These are phyloP conservation scores for Dendrocincla fuliginosa DNA, from an alignment of 2,797 vertebrate species.

Conservation along the genomic window DNA sequence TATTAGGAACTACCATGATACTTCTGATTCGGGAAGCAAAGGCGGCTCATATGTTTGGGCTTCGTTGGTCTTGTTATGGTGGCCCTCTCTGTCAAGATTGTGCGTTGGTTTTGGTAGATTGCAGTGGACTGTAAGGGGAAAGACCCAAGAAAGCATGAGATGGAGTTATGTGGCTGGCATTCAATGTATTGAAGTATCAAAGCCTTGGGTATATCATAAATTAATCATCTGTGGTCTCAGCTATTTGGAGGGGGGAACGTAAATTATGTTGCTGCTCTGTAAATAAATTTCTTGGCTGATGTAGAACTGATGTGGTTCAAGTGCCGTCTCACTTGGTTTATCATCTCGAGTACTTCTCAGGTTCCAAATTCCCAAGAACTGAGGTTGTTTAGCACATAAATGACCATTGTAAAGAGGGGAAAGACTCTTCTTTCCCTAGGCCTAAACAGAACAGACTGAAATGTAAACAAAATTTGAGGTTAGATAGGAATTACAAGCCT, in stretches of 20 bases:
- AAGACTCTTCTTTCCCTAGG: neutral
- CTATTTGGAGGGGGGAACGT: neutral
- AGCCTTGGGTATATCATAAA: neutral
- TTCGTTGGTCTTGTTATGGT: neutral
- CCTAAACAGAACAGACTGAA: neutral
- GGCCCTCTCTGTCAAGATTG: neutral
- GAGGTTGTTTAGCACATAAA: neutral
- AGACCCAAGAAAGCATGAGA: neutral
- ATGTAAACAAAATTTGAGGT: neutral
- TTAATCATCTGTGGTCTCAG: neutral
- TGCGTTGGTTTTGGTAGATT: constrained; percentile 17
- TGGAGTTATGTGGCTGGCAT: neutral
- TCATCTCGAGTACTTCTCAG: neutral
- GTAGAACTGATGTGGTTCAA: neutral
- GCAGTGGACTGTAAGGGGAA: constrained; percentile 7
- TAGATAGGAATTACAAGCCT: neutral
- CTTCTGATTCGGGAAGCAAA: neutral
- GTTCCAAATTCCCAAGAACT: neutral
- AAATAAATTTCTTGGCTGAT: neutral
- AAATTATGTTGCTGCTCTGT: neutral
- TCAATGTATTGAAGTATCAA: neutral
- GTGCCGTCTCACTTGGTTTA: neutral
- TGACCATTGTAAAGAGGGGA: neutral
- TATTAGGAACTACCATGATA: neutral
- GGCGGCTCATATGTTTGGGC: accelerated